Evolutionary conservation across 2,888 invertebrate genomes (phyloP), one percentile per base, ranked within the genome.

Genomic region (Dioctria linearis): DNA sequence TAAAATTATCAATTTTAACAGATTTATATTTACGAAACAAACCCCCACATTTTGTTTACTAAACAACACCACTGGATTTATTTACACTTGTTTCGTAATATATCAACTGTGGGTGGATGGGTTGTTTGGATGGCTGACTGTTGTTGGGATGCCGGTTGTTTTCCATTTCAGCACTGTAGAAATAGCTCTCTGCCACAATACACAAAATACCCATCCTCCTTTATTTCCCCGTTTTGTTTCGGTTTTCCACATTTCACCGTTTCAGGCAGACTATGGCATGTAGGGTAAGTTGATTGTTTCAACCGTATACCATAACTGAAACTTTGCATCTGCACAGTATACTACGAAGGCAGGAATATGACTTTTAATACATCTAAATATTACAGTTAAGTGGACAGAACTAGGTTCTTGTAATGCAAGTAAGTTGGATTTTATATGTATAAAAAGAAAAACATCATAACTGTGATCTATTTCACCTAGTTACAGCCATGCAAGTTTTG

Each of bases 1-100:
- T 6, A 11, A 8, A 0, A 59, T 13, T 59, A 11, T 13, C 59
- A 2, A 11, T 25, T 25, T 25, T 25, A 25, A 65, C 6, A 65
- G 11, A 75, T 3, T 57, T 9, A 46, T 51, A 49, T 37, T 40
- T 73, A n/a, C n/a, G 11, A 73, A 61, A 76, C 49, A 78, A 71
- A 39, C 78, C 80, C 82, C 82, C 9, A 8, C 4, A 37, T 39
- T 46, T 63, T 83, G 81, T 82, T 83, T 81, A 81, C 71, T 61
- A 66, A 61, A 81, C 83, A 81, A 83, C 84, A 82, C 82, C 83
- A 83, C 83, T 84, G 84, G 54, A 66, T 80, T 81, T 82, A 81
- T 83, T 83, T 83, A 83, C 84, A 71, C 43, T 61, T 79, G 79
- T 79, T 69, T 79, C 79, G 79, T 71, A 71, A 59, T 71, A 67